Conservation (phyloP, 2,113 vertebrate species). For the Dryoscopus gambensis region DNA sequence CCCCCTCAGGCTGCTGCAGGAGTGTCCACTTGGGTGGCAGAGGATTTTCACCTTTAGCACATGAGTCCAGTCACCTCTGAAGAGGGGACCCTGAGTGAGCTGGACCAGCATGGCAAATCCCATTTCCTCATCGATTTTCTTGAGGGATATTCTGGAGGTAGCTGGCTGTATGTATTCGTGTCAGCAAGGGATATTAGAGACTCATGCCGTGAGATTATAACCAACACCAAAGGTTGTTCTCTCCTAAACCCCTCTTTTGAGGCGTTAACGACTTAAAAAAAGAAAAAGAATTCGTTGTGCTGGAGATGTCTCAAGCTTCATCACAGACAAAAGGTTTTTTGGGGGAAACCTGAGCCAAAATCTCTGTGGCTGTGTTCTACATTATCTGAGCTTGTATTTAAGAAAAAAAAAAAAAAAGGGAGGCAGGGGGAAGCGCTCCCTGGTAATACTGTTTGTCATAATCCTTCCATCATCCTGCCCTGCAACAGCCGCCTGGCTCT, state of each 20-base stretch:
- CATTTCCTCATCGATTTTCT: not conserved
- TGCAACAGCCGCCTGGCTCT: not conserved
- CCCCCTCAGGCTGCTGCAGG: not conserved
- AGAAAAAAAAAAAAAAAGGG: not conserved
- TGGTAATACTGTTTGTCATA: not conserved
- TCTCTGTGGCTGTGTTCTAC: not conserved
- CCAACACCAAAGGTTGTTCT: not conserved
- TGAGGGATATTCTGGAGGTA: not conserved
- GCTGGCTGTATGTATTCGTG: not conserved
- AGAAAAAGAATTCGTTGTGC: not conserved
- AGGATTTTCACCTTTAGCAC: not conserved
- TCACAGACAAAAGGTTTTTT: not conserved
- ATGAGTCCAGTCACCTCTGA: not conserved
- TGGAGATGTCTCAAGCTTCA: not conserved
- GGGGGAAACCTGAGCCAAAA: not conserved
- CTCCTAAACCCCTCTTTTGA: not conserved
- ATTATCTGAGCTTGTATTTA: not conserved
- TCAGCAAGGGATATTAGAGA: not conserved
- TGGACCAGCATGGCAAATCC: not conserved
- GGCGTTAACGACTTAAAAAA: not conserved
- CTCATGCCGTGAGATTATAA: slow-evolving; percentile 15
- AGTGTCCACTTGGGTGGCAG: not conserved
- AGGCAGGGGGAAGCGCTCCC: rapidly evolving
- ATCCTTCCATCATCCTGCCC: slow-evolving; percentile 16
- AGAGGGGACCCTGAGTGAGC: not conserved